Evolutionary conservation across 1,140 invertebrate genomes (phyloP).

Genomic region (Idris sp.): DNA sequence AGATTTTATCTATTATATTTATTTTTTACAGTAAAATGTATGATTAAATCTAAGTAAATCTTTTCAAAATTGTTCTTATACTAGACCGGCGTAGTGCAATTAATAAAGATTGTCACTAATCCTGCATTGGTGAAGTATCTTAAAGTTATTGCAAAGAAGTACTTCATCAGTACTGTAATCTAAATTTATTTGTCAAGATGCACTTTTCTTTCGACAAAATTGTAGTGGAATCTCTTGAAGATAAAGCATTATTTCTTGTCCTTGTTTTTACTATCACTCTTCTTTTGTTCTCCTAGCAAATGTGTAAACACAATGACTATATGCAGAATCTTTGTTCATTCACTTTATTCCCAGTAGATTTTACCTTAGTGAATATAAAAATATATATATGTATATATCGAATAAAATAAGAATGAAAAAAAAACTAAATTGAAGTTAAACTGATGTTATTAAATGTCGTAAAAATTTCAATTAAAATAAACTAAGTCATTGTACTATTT

Average conservation of each 20-base stretch:
- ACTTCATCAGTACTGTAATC: neutral
- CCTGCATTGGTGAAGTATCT: too few relatives aligned
- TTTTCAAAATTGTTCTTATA: too few relatives aligned
- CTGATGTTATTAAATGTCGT: constrained; percentile 11
- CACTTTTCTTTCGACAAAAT: constrained; percentile 9
- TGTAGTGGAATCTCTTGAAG: constrained; percentile 12
- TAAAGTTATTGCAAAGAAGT: neutral
- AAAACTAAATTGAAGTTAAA: too few relatives aligned
- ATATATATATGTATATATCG: too few relatives aligned
- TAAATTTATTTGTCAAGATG: constrained; percentile 7
- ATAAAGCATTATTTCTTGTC: constrained; percentile 13
- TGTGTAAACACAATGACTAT: constrained; percentile 3
- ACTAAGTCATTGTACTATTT: too few relatives aligned
- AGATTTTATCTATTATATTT: too few relatives aligned
- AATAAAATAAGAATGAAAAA: too few relatives aligned
- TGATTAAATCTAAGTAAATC: too few relatives aligned
- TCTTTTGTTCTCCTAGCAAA: constrained; percentile 22
- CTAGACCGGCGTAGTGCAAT: too few relatives aligned
- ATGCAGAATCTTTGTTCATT: constrained; percentile 20
- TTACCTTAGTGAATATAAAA: constrained; percentile 10
- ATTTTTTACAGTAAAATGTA: too few relatives aligned
- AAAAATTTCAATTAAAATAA: too few relatives aligned
- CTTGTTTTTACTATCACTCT: constrained; percentile 11
- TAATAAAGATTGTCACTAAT: too few relatives aligned
- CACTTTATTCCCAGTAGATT: constrained; percentile 14